Evolutionary conservation across 2,888 invertebrate genomes (phyloP).

Genomic region (Thymelicus acteon): DNA sequence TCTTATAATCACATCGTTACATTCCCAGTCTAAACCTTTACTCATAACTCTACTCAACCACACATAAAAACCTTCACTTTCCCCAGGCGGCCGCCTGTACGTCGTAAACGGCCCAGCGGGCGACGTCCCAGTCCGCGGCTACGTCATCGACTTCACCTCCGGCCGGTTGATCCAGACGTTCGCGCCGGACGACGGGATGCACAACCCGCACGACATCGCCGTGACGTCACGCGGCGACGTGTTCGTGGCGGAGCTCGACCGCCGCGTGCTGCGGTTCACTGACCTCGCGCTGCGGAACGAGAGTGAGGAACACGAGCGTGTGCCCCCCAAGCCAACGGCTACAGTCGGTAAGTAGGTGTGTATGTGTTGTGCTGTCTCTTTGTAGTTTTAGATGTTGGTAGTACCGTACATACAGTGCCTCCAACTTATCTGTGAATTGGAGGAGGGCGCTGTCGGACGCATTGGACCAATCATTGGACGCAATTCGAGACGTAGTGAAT

Average conservation of each 20-base stretch:
- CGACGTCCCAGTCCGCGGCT: constrained; percentile 86
- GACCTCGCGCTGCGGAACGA: constrained; percentile 55
- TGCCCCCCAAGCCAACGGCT: constrained; percentile 68
- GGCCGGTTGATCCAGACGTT: constrained; percentile 86
- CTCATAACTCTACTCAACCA: no score
- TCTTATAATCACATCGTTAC: no score
- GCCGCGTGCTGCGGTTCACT: constrained; percentile 82
- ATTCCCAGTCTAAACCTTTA: no score
- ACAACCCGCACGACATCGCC: constrained; percentile 93
- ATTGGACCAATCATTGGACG: no score
- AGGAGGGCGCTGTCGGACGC: no score
- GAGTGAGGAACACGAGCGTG: constrained; percentile 39
- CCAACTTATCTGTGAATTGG: no score
- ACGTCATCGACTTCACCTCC: constrained; percentile 87
- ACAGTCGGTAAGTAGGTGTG: constrained; percentile 70
- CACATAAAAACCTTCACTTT: no score
- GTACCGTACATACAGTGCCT: no score
- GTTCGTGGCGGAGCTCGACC: constrained; percentile 92
- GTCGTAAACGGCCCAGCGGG: constrained; percentile 89
- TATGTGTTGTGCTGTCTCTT: constrained; percentile 36
- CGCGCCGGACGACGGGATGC: constrained; percentile 82
- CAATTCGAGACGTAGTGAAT: no score
- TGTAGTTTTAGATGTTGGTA: background rate
- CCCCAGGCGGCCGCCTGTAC: constrained; percentile 87
- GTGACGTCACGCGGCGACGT: constrained; percentile 88